A percentile compares a stretch with the other conserved stretches of the same genome.
Conservation (phyloP, 2,797 vertebrate genomes). For the Rhynchotus rufescens region DNA sequence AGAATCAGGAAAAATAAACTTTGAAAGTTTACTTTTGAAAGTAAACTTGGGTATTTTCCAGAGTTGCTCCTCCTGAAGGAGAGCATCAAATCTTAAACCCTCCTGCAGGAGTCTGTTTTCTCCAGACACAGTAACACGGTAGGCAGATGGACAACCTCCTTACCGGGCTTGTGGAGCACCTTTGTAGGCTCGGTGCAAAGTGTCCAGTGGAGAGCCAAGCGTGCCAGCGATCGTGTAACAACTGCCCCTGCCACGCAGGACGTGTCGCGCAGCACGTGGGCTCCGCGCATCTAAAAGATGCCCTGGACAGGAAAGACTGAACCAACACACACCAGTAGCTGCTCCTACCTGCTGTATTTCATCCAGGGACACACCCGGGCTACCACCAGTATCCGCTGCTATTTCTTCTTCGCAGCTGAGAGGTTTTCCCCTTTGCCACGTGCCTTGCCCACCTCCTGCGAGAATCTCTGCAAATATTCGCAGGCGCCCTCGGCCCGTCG, state of each 20-base stretch:
- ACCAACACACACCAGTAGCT: neutral
- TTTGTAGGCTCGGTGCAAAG: neutral
- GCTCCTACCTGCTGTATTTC: neutral
- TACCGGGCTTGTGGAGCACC: neutral
- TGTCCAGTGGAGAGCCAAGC: neutral
- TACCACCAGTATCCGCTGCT: neutral
- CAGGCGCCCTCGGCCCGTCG: neutral
- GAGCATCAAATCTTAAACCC: neutral
- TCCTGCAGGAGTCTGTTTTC: neutral
- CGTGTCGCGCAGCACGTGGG: neutral
- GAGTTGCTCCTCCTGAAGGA: neutral
- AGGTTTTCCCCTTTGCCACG: neutral
- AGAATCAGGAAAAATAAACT: neutral
- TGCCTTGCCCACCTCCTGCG: neutral
- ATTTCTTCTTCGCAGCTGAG: neutral
- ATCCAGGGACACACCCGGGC: neutral
- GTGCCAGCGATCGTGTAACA: neutral
- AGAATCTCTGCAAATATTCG: neutral
- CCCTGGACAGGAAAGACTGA: neutral
- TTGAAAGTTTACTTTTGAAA: neutral
- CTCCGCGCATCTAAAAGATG: neutral
- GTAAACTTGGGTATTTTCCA: neutral
- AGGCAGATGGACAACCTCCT: neutral
- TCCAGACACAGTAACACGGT: neutral
- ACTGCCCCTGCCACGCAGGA: neutral